Base-by-base conservation (phyloP, 2,888 invertebrate genomes). In the Stegana nigrithorax region DNA sequence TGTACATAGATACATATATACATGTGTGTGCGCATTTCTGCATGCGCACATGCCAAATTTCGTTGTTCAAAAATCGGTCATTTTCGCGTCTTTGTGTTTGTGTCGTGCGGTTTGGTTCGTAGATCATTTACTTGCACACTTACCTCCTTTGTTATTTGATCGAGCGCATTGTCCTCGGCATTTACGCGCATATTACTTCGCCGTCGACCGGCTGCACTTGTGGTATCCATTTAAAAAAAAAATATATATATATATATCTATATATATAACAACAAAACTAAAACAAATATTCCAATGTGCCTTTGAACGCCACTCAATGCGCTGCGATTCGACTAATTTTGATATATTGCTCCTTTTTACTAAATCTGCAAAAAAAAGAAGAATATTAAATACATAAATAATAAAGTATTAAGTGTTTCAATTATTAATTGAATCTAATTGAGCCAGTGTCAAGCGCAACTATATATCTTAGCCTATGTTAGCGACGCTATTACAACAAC, bases 91-190 rank as follows among this genome's bases (percentile, higher is more conserved):
- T n/a, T n/a, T n/a, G n/a, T n/a, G n/a, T n/a, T n/a, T n/a, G n/a
- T n/a, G n/a, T n/a, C n/a, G n/a, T n/a, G n/a, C n/a, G n/a, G n/a
- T n/a, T n/a, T n/a, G n/a, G n/a, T n/a, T n/a, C n/a, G n/a, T n/a
- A n/a, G n/a, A n/a, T n/a, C n/a, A n/a, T n/a, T n/a, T n/a, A n/a
- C n/a, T n/a, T n/a, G n/a, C n/a, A n/a, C 10, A 73, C 88, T 87
- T 89, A 97, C 98, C 94, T 98, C 97, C 89, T 94, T 94, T 59
- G 97, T 97, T 75, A 98, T 97, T 87, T 95, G 95, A 87, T 97
- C 97, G 63, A 98, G 90, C 56, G 97, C 97, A 85, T 97, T 96
- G 87, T 98, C 97, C 87, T 98, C 98, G n/a, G 96, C 97, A 75
- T 85, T 85, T 80, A 95, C 93, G 87, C 95, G 93, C 71, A 92